Evolutionary conservation across 2,888 invertebrate species (phyloP).

Genomic region (Tribolium freemani): DNA sequence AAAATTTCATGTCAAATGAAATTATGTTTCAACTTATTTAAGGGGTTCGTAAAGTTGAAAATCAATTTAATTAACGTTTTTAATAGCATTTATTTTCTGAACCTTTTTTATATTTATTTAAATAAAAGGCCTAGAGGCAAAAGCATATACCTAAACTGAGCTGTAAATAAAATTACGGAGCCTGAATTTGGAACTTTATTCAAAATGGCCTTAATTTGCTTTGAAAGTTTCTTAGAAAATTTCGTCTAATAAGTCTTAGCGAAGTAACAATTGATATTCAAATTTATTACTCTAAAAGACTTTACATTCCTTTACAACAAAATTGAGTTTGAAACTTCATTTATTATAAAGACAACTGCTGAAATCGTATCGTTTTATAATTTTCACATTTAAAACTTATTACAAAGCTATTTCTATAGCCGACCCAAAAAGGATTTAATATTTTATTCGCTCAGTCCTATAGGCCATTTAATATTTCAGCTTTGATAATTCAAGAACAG

Average conservation of each 20-base stretch:
- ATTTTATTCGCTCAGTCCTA: conserved; percentile 23
- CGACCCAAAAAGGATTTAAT: conserved; percentile 19
- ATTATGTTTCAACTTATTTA: too few relatives aligned
- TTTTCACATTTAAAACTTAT: conserved; percentile 25
- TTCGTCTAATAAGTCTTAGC: not conserved
- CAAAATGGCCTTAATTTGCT: not conserved
- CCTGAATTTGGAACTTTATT: too few relatives aligned
- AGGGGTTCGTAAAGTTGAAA: too few relatives aligned
- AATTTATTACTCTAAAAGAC: conserved; percentile 15
- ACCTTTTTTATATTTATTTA: too few relatives aligned
- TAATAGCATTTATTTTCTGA: too few relatives aligned
- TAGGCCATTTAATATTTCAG: conserved; percentile 15
- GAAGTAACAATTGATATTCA: conserved; percentile 5
- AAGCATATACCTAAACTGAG: too few relatives aligned
- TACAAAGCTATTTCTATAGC: conserved; percentile 20
- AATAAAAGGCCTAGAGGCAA: too few relatives aligned
- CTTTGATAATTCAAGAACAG: conserved; percentile 29
- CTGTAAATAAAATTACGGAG: too few relatives aligned
- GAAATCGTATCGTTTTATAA: conserved; percentile 20
- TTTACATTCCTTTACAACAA: conserved; percentile 5
- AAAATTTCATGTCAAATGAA: too few relatives aligned
- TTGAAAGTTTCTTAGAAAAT: not conserved
- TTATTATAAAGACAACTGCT: conserved; percentile 16
- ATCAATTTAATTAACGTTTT: too few relatives aligned
- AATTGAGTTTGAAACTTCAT: conserved; percentile 7